Evolutionary conservation across 2,797 vertebrate species (phyloP).

Genomic region (Paedocypris micromegethes): DNA sequence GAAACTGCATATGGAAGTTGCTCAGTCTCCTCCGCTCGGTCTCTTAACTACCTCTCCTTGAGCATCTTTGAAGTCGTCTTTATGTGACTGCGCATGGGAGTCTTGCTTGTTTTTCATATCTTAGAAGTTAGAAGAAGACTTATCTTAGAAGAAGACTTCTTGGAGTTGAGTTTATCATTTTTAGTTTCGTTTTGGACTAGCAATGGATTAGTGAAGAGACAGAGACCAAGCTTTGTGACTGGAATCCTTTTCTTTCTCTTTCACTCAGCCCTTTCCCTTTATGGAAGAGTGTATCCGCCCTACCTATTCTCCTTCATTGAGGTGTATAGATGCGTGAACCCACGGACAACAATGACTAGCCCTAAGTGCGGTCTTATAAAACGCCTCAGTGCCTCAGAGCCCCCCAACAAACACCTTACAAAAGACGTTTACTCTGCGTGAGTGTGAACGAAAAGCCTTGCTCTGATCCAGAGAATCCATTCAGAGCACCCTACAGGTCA

Average conservation of each 20-base stretch:
- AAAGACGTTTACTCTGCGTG: not conserved
- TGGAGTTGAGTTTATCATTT: too few species aligned
- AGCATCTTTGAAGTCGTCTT: conserved; percentile 51
- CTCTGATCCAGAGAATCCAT: conserved; percentile 25
- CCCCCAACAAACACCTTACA: conserved; percentile 6
- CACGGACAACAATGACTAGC: conserved; percentile 64
- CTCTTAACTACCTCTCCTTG: conserved; percentile 58
- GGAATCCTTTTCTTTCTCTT: conserved; percentile 46
- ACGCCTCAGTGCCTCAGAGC: conserved; percentile 69
- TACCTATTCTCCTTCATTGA: conserved; percentile 68
- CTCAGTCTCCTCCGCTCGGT: conserved; percentile 80
- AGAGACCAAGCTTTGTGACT: conserved; percentile 50
- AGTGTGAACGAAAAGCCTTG: conserved; percentile 5
- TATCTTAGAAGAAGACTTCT: conserved; percentile 16
- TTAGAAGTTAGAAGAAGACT: too few species aligned
- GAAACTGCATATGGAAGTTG: conserved; percentile 88
- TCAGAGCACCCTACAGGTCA: conserved; percentile 17
- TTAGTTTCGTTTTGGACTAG: too few species aligned
- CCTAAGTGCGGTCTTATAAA: conserved; percentile 76
- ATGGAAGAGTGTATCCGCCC: conserved; percentile 66
- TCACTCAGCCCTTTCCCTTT: conserved; percentile 48
- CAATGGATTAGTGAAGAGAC: conserved; percentile 57
- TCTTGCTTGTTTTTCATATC: conserved; percentile 24
- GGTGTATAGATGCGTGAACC: conserved; percentile 67
- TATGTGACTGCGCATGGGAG: conserved; percentile 51